Evolutionary conservation across 2,113 vertebrate species (phyloP).

Genomic region (Mesitornis unicolor): DNA sequence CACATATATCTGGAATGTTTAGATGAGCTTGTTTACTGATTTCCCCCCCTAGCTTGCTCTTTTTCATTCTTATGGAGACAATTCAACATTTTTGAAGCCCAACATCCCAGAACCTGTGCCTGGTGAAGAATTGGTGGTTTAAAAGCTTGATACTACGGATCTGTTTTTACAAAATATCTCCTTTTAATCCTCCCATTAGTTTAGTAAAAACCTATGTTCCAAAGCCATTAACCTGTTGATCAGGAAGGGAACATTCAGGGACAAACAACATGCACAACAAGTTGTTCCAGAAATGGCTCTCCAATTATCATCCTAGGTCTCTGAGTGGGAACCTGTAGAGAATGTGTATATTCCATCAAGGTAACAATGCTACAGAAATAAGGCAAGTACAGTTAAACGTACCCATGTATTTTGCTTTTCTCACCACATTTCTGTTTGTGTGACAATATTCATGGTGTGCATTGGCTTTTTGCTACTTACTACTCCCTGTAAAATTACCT

Average conservation of each 20-base stretch:
- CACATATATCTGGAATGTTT: neutral
- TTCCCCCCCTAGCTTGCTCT: accelerated
- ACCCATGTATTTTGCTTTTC: neutral
- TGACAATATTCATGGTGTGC: neutral
- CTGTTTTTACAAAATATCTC: neutral
- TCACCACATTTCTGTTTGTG: neutral
- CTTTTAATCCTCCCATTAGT: neutral
- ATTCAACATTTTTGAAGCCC: neutral
- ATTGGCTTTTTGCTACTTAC: neutral
- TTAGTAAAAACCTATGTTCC: neutral
- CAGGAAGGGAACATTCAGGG: neutral
- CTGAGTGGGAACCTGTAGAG: neutral
- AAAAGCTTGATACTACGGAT: neutral
- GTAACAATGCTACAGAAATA: neutral
- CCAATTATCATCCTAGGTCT: neutral
- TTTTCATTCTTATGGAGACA: neutral
- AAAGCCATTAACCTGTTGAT: neutral
- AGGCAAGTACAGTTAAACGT: neutral
- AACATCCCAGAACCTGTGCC: neutral
- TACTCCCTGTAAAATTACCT: neutral
- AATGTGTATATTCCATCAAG: neutral
- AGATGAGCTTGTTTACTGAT: neutral
- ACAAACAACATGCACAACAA: neutral
- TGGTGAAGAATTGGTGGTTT: neutral
- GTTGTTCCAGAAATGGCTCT: neutral